Percentiles rank a stretch among this genome's conserved stretches.
Conservation (phyloP, 2,888 invertebrate genomes). For the Aphidius colemani region DNA sequence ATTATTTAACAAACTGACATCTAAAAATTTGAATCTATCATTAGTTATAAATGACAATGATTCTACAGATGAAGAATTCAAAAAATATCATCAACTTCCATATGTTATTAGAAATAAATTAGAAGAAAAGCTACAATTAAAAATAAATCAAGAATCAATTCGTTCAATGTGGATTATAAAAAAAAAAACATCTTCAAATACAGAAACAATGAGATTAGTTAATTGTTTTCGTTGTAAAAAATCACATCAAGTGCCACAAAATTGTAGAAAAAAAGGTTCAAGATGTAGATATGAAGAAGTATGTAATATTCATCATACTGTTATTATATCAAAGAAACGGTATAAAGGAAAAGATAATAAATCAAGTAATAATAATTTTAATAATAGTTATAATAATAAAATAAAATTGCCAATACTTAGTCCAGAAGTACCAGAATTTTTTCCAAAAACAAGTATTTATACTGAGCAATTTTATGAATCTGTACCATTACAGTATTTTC, state of each 20-base stretch:
- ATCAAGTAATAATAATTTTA: too few relatives aligned
- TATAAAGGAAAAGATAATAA: not conserved
- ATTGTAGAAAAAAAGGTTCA: not conserved
- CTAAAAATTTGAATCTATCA: not conserved
- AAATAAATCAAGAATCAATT: constrained; percentile 42
- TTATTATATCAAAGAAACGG: constrained; percentile 14
- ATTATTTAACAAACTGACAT: constrained; percentile 39
- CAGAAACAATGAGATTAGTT: not conserved
- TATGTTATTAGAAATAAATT: constrained; percentile 45
- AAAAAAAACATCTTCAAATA: not conserved
- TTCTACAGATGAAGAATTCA: constrained; percentile 25
- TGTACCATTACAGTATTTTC: constrained; percentile 44
- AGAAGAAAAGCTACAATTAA: constrained; percentile 43
- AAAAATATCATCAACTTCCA: constrained; percentile 31
- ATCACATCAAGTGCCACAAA: not conserved
- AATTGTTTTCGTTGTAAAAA: constrained; percentile 11
- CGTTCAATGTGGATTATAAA: constrained; percentile 42
- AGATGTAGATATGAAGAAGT: not conserved
- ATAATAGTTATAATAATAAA: constrained; percentile 7
- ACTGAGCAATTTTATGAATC: constrained; percentile 28
- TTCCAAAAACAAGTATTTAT: constrained; percentile 44
- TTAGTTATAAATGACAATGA: not conserved
- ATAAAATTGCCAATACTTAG: constrained; percentile 38
- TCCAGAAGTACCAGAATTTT: constrained; percentile 55
- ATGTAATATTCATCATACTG: constrained; percentile 9